Evolutionary conservation across 1,140 invertebrate genomes (phyloP), one percentile per base, ranked within the genome.

Genomic region (Gonioctena quinquepunctata): DNA sequence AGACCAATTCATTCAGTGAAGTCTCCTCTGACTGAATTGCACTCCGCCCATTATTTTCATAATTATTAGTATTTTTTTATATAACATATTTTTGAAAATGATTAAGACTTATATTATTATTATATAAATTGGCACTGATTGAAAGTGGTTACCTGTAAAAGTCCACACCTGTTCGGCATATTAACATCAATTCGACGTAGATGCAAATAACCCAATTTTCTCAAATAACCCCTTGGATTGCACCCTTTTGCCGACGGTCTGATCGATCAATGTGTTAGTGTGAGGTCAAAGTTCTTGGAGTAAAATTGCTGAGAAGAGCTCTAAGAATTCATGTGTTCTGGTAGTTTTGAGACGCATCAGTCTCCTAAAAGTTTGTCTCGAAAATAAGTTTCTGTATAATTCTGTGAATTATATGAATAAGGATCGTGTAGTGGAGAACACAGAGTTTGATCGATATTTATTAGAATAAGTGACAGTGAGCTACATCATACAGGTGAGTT

Each of bases 121-220:
- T 11, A 3, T 13, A 3, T 11, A 42, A 42, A 0, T n/a, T n/a
- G 28, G 8, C 8, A 11, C 33, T n/a, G 3, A 42, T 42, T 42
- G 0, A 8, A 8, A 42, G 4, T 42, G 33, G n/a, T 13, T 42
- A 54, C 3, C 6, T 22, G 19, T 3, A 56, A 21, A 18, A 56
- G 22, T 21, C 52, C 52, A 18, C 52, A 56, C 16, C 22, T 56
- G 18, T 19, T 11, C 18, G 22, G 52, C 16, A 23, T 11, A 21
- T 23, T 23, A 56, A 1, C 16, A 18, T 7, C 25, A 59, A 25
- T 25, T 59, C 56, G 16, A 5, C 56, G 56, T 59, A 59, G 16
- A 59, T 59, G 21, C 56, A 59, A 59, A 59, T 59, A 59, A 59
- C 56, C 56, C 25, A 59, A 59, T 59, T 59, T 59, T 59, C 56